Conservation (phyloP, 2,113 vertebrate species). For the Melanotaenia duboulayi region DNA sequence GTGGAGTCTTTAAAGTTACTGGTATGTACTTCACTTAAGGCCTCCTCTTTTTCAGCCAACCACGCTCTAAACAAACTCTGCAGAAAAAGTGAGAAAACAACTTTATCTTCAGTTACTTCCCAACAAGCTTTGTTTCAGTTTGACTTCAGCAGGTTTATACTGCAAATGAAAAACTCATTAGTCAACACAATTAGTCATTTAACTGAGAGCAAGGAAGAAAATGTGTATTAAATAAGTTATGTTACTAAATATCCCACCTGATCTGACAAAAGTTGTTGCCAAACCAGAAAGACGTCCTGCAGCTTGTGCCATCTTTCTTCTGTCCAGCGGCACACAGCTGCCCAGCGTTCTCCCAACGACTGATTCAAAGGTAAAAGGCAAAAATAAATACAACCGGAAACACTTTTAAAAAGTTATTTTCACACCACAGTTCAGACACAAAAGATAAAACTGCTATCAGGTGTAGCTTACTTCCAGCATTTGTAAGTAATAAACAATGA, state of each 20-base stretch:
- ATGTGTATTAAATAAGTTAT: background rate
- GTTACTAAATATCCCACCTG: conserved; percentile 82
- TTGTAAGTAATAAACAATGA: background rate
- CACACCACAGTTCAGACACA: background rate
- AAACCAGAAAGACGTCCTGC: conserved; percentile 89
- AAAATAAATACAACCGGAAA: background rate
- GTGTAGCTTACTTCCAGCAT: background rate
- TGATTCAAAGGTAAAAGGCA: conserved; percentile 51
- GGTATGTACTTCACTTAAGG: conserved; percentile 89
- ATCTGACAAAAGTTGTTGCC: conserved; percentile 93
- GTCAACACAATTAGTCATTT: background rate
- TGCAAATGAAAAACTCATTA: too few relatives aligned
- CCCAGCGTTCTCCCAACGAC: conserved; percentile 97
- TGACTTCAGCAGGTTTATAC: too few relatives aligned
- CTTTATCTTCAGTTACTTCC: background rate
- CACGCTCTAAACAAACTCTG: conserved; percentile 91
- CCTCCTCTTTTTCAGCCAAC: conserved; percentile 92
- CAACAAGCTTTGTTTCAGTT: background rate
- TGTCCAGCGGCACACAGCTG: conserved; percentile 96
- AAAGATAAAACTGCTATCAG: background rate
- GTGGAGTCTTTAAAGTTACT: conserved; percentile 89
- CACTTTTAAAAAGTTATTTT: background rate
- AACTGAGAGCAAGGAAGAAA: background rate
- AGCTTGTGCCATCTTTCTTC: conserved; percentile 91
- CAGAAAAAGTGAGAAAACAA: conserved; percentile 5